Percentiles rank a stretch among this genome's conserved stretches.
Conservation (phyloP, 2,113 vertebrate genomes). For the Neotragus moschatus region DNA sequence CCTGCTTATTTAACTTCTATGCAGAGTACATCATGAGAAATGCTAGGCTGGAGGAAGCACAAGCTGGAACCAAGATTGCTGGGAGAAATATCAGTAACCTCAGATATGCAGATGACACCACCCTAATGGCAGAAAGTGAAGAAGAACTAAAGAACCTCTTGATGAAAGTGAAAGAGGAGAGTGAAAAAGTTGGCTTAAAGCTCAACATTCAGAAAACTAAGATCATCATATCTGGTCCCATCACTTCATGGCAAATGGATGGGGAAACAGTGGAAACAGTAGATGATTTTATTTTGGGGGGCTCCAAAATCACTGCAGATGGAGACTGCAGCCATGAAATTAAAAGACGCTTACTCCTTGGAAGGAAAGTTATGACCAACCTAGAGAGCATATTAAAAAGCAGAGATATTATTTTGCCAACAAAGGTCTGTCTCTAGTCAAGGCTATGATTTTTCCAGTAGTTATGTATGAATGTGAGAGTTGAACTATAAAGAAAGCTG, state of each 20-base stretch:
- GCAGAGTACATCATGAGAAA: background rate
- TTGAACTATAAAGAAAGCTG: background rate
- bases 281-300: fast-evolving
- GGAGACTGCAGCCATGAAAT: background rate
- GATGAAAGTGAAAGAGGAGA: background rate
- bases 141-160: fast-evolving
- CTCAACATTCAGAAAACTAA: background rate
- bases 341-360: background rate
- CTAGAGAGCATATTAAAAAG: background rate
- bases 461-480: background rate
- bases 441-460: background rate
- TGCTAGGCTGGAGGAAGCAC: fast-evolving
- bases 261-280: background rate
- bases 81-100: background rate
- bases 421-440: background rate
- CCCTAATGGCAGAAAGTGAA: background rate
- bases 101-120: background rate
- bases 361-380: background rate
- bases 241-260: background rate
- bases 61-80: background rate
- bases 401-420: background rate
- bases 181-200: background rate
- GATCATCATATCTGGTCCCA: background rate
- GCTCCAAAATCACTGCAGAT: background rate
- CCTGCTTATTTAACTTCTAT: background rate